A percentile compares a stretch with the other conserved stretches of the same genome.
Conservation (phyloP, 2,888 invertebrate genomes). For the Lasioglossum oenotherae region DNA sequence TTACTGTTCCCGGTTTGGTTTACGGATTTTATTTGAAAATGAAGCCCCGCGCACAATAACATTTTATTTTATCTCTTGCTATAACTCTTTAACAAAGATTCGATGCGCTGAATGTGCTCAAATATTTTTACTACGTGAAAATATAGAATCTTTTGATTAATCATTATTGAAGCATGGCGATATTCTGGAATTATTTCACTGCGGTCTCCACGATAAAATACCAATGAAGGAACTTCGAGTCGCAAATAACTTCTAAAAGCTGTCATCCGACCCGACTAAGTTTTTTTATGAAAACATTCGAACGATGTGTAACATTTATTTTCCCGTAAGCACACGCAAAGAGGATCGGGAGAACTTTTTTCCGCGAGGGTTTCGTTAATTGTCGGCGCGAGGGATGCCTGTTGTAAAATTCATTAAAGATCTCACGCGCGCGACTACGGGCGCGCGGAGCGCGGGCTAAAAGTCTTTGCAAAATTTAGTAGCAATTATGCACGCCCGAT, state of each 20-base stretch:
- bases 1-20: neutral
- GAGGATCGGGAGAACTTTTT: neutral
- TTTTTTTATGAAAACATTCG: neutral
- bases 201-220: neutral
- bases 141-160: neutral
- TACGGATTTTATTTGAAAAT: neutral
- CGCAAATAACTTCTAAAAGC: neutral
- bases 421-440: neutral
- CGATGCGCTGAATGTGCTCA: neutral
- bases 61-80: neutral
- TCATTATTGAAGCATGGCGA: neutral
- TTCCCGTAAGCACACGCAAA: neutral
- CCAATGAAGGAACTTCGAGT: neutral
- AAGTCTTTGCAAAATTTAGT: constrained; percentile 60
- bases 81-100: neutral
- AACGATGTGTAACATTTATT: neutral
- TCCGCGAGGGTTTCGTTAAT: neutral
- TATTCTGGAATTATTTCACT: neutral
- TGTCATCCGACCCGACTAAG: neutral
- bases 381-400: neutral
- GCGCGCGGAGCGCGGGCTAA: constrained; percentile 25
- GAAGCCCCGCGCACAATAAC: neutral
- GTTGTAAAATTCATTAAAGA: constrained; percentile 25
- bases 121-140: neutral
- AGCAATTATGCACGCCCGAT: constrained; percentile 62